Percentiles rank a stretch among this genome's conserved stretches.
Evolutionary conservation across 2,797 vertebrate species (phyloP).

Genomic region (Serranus cabrilla): DNA sequence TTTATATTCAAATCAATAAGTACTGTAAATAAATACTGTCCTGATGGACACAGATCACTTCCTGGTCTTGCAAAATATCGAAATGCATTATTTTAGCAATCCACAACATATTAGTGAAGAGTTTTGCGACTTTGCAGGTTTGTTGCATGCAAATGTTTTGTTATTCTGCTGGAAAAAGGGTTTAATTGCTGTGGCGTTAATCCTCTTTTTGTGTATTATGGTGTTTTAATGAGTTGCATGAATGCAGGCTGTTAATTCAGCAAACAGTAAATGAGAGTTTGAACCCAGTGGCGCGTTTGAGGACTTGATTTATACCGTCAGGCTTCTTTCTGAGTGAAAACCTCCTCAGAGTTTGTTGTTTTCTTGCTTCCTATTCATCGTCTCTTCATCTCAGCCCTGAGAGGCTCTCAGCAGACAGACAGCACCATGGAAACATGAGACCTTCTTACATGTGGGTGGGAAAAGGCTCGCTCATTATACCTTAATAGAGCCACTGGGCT

Average conservation of each 20-base stretch:
- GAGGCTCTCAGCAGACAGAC: constrained; percentile 45
- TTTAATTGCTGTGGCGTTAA: background rate
- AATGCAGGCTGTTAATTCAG: background rate
- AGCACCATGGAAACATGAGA: constrained; percentile 80
- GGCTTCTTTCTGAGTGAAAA: constrained; percentile 1
- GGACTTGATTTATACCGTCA: background rate
- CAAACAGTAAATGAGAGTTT: background rate
- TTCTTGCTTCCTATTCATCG: constrained; percentile 8
- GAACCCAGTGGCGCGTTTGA: background rate
- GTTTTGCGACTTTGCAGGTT: background rate
- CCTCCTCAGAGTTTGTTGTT: background rate
- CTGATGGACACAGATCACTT: no score
- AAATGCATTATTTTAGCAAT: no score
- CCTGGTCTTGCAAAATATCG: no score
- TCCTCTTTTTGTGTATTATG: background rate
- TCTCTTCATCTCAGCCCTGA: constrained; percentile 42
- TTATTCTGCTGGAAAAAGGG: background rate
- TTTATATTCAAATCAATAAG: no score
- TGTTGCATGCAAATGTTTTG: background rate
- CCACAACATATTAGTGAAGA: no score
- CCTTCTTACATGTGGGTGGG: constrained; percentile 73
- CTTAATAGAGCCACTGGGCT: constrained; percentile 73
- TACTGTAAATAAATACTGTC: no score
- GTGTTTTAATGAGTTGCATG: background rate
- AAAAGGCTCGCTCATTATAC: constrained; percentile 74